These are phyloP conservation scores for Ptychochromis oligacanthus DNA, from an alignment of 2,113 vertebrate species.

Conservation along the genomic window DNA sequence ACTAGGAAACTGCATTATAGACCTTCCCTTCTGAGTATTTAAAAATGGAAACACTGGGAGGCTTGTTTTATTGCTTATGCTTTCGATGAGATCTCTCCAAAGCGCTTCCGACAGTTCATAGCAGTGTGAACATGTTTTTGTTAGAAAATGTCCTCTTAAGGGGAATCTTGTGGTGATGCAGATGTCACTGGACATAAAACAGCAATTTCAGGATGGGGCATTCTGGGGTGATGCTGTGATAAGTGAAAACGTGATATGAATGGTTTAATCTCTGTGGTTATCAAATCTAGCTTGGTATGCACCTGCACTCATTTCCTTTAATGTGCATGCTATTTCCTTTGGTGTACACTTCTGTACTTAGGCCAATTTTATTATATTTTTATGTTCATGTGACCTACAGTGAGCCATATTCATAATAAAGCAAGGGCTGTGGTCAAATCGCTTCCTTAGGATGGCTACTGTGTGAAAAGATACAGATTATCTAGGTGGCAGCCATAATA, in stretches of 20 bases:
- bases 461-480: not conserved
- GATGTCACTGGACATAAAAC: constrained; percentile 51
- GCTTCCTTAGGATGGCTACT: not conserved
- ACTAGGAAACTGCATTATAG: constrained; percentile 73
- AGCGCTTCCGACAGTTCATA: constrained; percentile 46
- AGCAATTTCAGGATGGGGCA: constrained; percentile 22
- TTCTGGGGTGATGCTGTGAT: constrained; percentile 42
- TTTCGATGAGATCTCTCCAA: constrained; percentile 46
- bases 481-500: not conserved
- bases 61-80: constrained; percentile 51
- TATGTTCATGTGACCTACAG: not conserved
- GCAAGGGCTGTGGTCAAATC: not conserved
- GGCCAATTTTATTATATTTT: not conserved
- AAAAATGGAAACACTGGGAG: constrained; percentile 69
- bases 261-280: constrained; percentile 31
- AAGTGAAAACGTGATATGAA: constrained; percentile 32
- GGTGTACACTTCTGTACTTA: not conserved
- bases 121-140: constrained; percentile 51
- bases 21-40: constrained; percentile 64
- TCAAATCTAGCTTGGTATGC: not conserved
- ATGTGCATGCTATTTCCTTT: not conserved
- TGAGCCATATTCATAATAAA: not conserved
- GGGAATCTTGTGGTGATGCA: constrained; percentile 23
- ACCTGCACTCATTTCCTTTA: constrained; percentile 16
- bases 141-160: constrained; percentile 29